A percentile compares a stretch with the other conserved stretches of the same genome.
Conservation (phyloP, 2,113 vertebrate genomes). For the cattle (Bos taurus) region DNA sequence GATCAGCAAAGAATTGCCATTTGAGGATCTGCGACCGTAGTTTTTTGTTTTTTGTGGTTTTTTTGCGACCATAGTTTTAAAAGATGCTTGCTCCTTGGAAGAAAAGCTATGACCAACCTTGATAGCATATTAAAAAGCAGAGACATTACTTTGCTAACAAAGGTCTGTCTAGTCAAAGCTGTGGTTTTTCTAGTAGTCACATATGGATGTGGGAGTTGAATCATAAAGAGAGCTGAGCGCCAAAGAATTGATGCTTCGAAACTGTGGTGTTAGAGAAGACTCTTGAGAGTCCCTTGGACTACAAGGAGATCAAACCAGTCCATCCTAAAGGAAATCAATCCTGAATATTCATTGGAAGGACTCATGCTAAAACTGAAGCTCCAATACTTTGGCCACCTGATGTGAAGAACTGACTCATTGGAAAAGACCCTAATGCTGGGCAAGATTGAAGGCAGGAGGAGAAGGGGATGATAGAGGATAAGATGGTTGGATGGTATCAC, state of each 20-base stretch:
- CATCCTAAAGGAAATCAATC: neutral
- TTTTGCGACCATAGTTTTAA: neutral
- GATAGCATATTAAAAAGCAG: no score
- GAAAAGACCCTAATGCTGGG: neutral
- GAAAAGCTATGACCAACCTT: no score
- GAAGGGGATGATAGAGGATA: neutral
- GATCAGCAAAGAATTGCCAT: neutral
- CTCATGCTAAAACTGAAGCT: neutral
- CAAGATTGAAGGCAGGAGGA: neutral
- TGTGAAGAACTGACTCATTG: neutral
- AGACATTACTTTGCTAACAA: no score
- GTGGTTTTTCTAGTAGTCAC: no score
- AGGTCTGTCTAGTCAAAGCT: no score
- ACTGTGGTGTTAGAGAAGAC: neutral
- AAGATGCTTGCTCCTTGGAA: neutral
- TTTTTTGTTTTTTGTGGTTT: neutral
- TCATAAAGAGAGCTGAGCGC: neutral
- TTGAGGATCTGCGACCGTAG: neutral
- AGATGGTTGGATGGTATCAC: neutral
- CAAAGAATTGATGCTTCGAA: neutral
- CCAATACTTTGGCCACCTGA: neutral
- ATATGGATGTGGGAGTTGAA: no score
- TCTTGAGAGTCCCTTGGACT: neutral
- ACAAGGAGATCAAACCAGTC: neutral
- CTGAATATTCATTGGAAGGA: neutral